Conservation (phyloP, 2,113 vertebrate species). For the Fulica atra region DNA sequence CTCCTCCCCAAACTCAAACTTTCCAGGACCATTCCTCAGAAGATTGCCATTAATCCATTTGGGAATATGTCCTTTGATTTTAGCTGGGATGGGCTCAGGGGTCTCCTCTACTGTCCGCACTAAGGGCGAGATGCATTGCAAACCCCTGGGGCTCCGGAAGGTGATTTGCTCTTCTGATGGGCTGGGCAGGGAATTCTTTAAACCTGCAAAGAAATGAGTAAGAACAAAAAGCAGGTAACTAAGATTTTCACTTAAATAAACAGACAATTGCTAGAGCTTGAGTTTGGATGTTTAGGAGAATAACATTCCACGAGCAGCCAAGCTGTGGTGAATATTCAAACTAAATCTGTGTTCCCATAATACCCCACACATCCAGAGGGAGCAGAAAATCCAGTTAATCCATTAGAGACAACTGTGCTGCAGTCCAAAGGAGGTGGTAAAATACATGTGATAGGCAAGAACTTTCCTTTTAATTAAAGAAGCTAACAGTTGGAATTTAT, state of each 20-base stretch:
- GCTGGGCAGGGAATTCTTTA: constrained; percentile 16
- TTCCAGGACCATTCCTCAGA: constrained; percentile 91
- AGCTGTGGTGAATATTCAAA: not conserved
- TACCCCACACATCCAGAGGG: not conserved
- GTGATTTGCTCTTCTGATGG: constrained; percentile 19
- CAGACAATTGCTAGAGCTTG: not conserved
- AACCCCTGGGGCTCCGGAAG: constrained; percentile 49
- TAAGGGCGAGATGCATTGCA: constrained; percentile 81
- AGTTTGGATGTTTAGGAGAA: not conserved
- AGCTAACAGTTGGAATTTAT: not conserved
- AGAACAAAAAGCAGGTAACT: not conserved
- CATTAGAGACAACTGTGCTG: not conserved
- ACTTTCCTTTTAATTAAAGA: not conserved
- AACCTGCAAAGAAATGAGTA: constrained; percentile 40
- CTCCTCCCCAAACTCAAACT: constrained; percentile 92
- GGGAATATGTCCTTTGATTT: constrained; percentile 82
- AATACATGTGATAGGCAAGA: not conserved
- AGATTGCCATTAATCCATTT: constrained; percentile 87
- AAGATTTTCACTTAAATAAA: not conserved
- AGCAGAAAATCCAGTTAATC: not conserved
- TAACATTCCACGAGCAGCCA: not conserved
- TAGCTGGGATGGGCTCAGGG: constrained; percentile 73
- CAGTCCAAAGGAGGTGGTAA: not conserved
- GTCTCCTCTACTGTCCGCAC: constrained; percentile 82
- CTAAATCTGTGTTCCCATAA: not conserved